These are phyloP conservation scores for Dasypolia templi DNA, from an alignment of 2,888 invertebrate genomes.

Conservation along the genomic window DNA sequence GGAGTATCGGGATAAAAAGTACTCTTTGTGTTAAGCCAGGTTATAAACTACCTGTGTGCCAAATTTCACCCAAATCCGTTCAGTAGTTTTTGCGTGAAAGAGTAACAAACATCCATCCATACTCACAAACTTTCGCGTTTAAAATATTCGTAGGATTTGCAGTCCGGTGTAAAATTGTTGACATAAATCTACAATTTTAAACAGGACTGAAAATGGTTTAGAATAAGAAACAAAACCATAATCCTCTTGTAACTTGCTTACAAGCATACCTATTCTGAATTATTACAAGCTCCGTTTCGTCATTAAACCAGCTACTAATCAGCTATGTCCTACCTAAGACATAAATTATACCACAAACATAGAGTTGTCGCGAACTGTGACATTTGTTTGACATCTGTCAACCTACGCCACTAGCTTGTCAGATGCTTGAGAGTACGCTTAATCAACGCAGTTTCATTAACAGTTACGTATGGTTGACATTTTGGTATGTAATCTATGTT, in stretches of 20 bases:
- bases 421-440: constrained; percentile 39
- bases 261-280: neutral
- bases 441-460: constrained; percentile 56
- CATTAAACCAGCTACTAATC: constrained; percentile 38
- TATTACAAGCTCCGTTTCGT: neutral
- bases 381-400: constrained; percentile 62
- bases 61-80: too few species aligned
- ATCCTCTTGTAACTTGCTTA: neutral
- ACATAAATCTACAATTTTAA: too few species aligned
- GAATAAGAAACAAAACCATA: too few species aligned
- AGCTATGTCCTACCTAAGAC: constrained; percentile 39
- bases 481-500: constrained; percentile 48
- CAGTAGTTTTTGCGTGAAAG: too few species aligned
- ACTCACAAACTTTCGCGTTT: too few species aligned
- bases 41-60: too few species aligned
- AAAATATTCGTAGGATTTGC: too few species aligned
- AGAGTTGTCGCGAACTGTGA: constrained; percentile 51
- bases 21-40: too few species aligned
- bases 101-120: too few species aligned
- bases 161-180: too few species aligned
- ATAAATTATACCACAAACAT: constrained; percentile 50
- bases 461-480: constrained; percentile 45
- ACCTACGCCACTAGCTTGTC: constrained; percentile 38
- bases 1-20: too few species aligned
- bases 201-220: too few species aligned